These are phyloP conservation scores for Sander vitreus DNA, from an alignment of 2,113 vertebrate genomes.

Conservation along the genomic window DNA sequence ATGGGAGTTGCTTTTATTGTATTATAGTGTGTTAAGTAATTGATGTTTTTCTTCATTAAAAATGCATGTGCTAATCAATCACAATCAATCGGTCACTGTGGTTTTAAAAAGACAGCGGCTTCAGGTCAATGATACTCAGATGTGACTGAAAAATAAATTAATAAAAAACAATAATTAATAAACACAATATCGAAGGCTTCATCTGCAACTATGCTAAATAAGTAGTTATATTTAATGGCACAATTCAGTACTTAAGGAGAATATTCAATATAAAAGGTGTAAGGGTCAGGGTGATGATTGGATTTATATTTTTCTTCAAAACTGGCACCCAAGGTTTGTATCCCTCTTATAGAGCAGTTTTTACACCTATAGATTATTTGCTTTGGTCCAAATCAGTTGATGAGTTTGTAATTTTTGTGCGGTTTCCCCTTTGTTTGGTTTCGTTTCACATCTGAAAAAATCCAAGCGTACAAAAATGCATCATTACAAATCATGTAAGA, in stretches of 20 bases:
- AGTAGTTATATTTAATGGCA: slow-evolving; percentile 24
- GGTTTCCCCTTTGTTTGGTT: no score
- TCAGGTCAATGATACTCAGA: neutral
- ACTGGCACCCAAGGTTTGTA: slow-evolving; percentile 21
- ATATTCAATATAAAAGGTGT: neutral
- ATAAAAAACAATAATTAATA: neutral
- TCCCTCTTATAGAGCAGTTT: neutral
- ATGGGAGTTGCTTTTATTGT: slow-evolving; percentile 6
- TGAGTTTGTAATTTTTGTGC: no score
- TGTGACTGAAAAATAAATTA: neutral
- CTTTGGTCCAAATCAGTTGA: no score
- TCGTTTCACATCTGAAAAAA: no score
- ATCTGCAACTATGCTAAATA: slow-evolving; percentile 14
- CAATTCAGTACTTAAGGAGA: neutral
- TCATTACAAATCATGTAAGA: no score
- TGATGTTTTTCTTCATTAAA: neutral
- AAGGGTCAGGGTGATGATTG: neutral
- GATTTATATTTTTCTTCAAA: slow-evolving; percentile 15
- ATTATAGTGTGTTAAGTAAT: neutral
- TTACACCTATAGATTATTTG: no score
- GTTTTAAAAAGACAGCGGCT: neutral
- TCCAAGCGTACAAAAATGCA: no score
- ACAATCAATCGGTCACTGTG: neutral
- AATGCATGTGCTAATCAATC: neutral
- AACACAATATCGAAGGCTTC: neutral